phyloP scores from a whole-genome alignment of 2,797 vertebrate genomes.

The Alcedo atthis region DNA sequence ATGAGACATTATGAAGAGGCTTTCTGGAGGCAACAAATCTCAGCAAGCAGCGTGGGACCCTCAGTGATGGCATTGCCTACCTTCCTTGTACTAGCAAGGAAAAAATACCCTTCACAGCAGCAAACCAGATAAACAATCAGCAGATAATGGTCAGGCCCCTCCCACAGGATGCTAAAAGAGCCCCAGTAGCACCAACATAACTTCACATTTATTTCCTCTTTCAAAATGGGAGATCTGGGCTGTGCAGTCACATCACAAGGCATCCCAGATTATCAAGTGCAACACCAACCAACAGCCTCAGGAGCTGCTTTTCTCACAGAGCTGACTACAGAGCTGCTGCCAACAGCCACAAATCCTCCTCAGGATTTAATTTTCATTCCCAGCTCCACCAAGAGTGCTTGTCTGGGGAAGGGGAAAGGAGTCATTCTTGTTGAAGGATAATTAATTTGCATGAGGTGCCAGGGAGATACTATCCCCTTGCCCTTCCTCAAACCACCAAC shows the following conservation, averaged over 20 bases:
- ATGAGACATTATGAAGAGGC: not conserved
- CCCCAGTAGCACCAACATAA: not conserved
- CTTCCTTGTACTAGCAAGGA: not conserved
- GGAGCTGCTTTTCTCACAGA: not conserved
- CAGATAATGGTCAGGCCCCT: not conserved
- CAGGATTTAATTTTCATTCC: not conserved
- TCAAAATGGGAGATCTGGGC: not conserved
- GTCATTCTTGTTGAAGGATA: not conserved
- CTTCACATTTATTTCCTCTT: not conserved
- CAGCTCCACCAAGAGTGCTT: accelerated
- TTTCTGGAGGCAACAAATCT: not conserved
- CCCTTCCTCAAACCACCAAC: not conserved
- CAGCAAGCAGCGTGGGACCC: not conserved
- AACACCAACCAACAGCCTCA: not conserved
- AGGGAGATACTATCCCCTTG: not conserved
- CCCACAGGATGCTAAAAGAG: not conserved
- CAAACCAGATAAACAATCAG: not conserved
- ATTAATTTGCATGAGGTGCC: not conserved
- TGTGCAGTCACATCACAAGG: not conserved
- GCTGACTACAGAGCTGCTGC: not conserved
- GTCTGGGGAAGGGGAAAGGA: not conserved
- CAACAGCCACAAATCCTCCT: not conserved
- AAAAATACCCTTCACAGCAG: not conserved
- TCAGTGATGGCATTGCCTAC: not conserved
- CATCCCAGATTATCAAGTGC: not conserved